Evolutionary conservation across 1,140 invertebrate species (phyloP).

Genomic region (Gryllus bimaculatus): DNA sequence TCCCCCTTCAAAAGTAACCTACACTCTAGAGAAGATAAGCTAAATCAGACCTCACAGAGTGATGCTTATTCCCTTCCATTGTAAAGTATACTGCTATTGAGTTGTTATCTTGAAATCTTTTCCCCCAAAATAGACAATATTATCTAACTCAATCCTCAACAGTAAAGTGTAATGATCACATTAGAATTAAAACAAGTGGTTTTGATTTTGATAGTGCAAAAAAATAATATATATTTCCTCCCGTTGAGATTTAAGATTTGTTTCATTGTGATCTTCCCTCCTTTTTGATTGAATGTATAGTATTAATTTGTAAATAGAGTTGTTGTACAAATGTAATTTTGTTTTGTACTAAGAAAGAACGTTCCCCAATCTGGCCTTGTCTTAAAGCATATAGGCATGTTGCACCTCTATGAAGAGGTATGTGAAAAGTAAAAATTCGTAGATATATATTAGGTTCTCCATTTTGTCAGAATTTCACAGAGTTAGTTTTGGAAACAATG

Average conservation of each 20-base stretch:
- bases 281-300: neutral
- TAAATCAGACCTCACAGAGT: neutral
- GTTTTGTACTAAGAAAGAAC: neutral
- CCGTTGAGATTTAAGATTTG: neutral
- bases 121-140: neutral
- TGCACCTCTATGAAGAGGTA: neutral
- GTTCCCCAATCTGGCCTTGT: neutral
- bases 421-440: neutral
- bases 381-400: neutral
- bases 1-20: neutral
- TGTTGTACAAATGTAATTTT: slow-evolving; percentile 2
- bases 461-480: neutral
- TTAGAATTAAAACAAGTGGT: neutral
- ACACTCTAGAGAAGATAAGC: neutral
- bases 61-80: slow-evolving; percentile 4
- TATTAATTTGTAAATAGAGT: slow-evolving; percentile 1
- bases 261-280: slow-evolving; percentile 4
- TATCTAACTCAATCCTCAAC: neutral
- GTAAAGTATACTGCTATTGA: neutral
- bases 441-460: neutral
- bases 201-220: neutral
- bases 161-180: neutral
- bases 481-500: neutral
- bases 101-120: slow-evolving; percentile 5
- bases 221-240: neutral